These are phyloP conservation scores for Bergia puertoricense DNA, from an alignment of 92 coral and sea anemone species.

Conservation along the genomic window DNA sequence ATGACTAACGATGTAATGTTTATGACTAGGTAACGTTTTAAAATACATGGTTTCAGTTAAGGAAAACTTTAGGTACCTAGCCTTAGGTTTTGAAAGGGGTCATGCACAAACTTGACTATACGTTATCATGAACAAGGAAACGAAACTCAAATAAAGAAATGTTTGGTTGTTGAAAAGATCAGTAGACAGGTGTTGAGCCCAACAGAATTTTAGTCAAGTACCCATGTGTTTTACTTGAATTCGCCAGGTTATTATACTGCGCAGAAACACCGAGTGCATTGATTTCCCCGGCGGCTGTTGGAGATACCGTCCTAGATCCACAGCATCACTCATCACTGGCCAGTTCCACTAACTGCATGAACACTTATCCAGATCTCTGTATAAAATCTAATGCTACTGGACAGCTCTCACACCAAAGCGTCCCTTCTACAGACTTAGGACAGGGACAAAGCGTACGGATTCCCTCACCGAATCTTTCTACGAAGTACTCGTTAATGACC, in stretches of 20 bases:
- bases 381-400: neutral
- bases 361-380: neutral
- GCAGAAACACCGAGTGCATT: slow-evolving; percentile 33
- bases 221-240: neutral
- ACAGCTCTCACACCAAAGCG: neutral
- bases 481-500: neutral
- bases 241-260: slow-evolving; percentile 25
- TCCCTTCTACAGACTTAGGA: neutral
- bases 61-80: too few relatives aligned
- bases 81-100: too few relatives aligned
- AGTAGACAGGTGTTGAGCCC: too few relatives aligned
- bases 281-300: slow-evolving; percentile 22
- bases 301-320: neutral
- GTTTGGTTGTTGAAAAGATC: too few relatives aligned
- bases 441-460: neutral
- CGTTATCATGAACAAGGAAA: too few relatives aligned
- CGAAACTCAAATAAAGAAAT: too few relatives aligned
- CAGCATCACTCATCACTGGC: neutral
- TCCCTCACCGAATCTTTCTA: neutral
- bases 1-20: too few relatives aligned
- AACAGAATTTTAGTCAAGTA: neutral
- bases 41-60: too few relatives aligned
- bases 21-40: too few relatives aligned
- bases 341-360: neutral
- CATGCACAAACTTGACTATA: too few relatives aligned